Percentiles rank a stretch among this genome's conserved stretches.
Evolutionary conservation across 2,888 invertebrate genomes (phyloP).

Genomic region (Hypselothyrea guttata): DNA sequence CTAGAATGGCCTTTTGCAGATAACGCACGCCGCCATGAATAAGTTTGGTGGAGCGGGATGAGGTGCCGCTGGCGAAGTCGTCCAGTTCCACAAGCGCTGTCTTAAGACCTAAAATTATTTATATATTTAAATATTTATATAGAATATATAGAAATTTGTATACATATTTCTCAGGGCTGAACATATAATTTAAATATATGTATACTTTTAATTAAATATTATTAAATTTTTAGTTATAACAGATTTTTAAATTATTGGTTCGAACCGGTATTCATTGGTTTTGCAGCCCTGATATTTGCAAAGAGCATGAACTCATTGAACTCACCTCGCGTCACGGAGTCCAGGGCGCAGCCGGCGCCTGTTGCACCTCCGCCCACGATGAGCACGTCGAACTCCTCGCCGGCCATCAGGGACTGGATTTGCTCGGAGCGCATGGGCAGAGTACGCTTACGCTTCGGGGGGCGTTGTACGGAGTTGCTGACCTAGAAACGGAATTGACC

Average conservation of each 20-base stretch:
- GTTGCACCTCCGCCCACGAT: slow-evolving; percentile 99
- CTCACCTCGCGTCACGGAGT: slow-evolving; percentile 92
- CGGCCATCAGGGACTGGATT: slow-evolving; percentile 88
- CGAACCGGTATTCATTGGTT: no score
- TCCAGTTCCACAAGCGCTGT: slow-evolving; percentile 97
- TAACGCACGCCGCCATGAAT: slow-evolving; percentile 99
- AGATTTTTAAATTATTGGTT: no score
- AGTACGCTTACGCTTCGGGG: slow-evolving; percentile 86
- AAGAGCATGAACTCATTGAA: no score
- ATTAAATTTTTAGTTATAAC: no score
- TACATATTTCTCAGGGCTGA: no score
- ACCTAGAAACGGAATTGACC: slow-evolving; percentile 59
- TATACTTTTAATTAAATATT: no score
- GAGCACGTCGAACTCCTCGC: slow-evolving; percentile 93
- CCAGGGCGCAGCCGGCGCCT: slow-evolving; percentile 97
- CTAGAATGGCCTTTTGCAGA: slow-evolving; percentile 97
- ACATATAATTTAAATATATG: no score
- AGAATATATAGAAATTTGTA: background rate
- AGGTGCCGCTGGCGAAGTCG: slow-evolving; percentile 98
- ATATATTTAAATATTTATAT: background rate
- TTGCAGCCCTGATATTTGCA: no score
- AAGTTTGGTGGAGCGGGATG: slow-evolving; percentile 97
- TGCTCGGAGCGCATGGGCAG: slow-evolving; percentile 92
- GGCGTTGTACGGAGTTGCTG: slow-evolving; percentile 74
- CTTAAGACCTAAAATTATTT: slow-evolving; percentile 86